Base-by-base conservation (phyloP, 2,888 invertebrate species). In the Leptothorax acervorum region DNA sequence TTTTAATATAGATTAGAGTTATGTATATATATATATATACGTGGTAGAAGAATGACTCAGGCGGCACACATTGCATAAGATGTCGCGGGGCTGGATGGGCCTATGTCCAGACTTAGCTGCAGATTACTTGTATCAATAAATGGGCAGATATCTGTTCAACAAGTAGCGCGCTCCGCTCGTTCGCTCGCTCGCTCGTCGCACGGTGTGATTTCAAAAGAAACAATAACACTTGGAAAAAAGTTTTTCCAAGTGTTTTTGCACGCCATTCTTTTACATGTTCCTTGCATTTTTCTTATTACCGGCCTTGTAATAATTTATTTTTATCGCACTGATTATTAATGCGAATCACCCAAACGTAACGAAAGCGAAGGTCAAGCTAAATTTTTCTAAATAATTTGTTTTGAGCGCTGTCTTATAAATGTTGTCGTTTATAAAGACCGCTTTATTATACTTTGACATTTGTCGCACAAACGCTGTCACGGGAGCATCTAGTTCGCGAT, bases 381-480 rank as follows among this genome's bases (percentile, higher is more conserved):
- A 62, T 71, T 65, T 81, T 81, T 62, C 55, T 66, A 78, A 78
- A 78, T 62, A 71, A 73, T 45, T 74, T n/a, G 45, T 60, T 42
- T 55, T 73, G 8, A 66, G 6, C 6, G 66, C 15, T 42, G n/a
- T 45, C 45, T 45, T 45, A 45, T 48, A 68, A 48, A 31, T 1
- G 31, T 28, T 39, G 23, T 51, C 35, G 6, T 51, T 79, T 79
- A 71, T 70, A 79, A 79, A 81, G 48, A 15, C 57, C 11, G 12
- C 12, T 48, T 60, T 81, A 51, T 81, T 60, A 9, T 11, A 51
- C 18, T 28, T 39, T 9, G 9, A 71, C 60, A 11, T 60, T 71
- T 35, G 48, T 23, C 28, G 28, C 23, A 23, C 23, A 23, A 15
- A 71, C 60, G 55, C 18, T 68, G 42, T 35, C 12, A 9, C 35